Evolutionary conservation across 2,888 invertebrate genomes (phyloP), one percentile per base, ranked within the genome.

Genomic region (Fragum fragum): DNA sequence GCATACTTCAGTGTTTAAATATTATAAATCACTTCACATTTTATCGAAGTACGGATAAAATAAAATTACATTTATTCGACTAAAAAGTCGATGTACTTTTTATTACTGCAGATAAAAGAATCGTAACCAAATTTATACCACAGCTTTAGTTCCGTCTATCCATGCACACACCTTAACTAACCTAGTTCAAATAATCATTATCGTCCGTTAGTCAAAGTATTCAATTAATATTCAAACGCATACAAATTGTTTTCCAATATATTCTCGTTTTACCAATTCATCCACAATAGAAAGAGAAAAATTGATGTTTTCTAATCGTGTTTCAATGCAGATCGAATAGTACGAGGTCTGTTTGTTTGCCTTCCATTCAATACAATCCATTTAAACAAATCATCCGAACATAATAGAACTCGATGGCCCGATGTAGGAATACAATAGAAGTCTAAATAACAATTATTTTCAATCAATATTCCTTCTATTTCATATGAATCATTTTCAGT

Each of bases 401-500:
- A 63, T 28, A 36, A 36, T 21, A 63, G 63, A 63, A 32, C n/a
- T 36, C 63, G 29, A 26, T 57, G 63, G 29, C 36, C 63, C 23
- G 28, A 63, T 63, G 36, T 63, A 32, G 21, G 21, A 63, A 36
- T 28, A 63, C 63, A 63, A 63, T 32, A 28, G 36, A 63, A 29
- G 32, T 36, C 29, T 21, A 32, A 63, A 63, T 63, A 63, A n/a
- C 36, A 63, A 63, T 63, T 63, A 36, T n/a, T 21, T 28, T n/a
- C 63, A 21, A 63, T 63, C 63, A 32, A 63, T 63, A n/a, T 9
- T 36, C 36, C 32, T 16, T 32, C 63, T 32, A 36, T 63, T 63
- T 63, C 63, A 63, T 63, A 63, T 36, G n/a, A 63, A 28, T 63
- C 63, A 63, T 63, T 32, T 63, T 63, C 16, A 23, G 28, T n/a